Base-by-base conservation (phyloP, 2,797 vertebrate genomes). In the Trematomus bernacchii region DNA sequence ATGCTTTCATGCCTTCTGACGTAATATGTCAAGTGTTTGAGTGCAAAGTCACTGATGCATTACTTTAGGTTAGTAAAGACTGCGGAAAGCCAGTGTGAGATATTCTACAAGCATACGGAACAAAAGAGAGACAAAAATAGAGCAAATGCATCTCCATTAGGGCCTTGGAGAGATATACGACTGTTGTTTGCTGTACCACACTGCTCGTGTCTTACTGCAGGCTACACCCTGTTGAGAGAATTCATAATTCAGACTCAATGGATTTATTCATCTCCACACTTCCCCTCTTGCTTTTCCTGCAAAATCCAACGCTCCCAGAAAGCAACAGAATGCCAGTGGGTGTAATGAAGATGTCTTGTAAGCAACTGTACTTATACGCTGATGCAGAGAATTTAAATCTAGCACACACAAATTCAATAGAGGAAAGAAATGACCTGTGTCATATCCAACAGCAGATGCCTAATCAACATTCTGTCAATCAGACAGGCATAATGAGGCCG, bases 341-440 rank as follows among this genome's bases (percentile, higher is more conserved):
- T 77, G 66, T 86, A 80, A 90, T 63, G 59, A 70, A 58, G 53
- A 59, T 72, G 70, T 82, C 83, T 55, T 69, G 60, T 78, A 75
- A 67, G 82, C 60, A 46, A 50, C 57, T 69, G 46, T 30, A 54
- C 64, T 71, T 61, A 57, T 59, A 57, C 61, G 57, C 67, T 63
- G 52, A 79, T 11, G n/a, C 50, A 6, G 48, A 73, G 23, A 4
- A 65, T 43, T 42, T 10, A 62, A 77, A 62, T 83, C 51, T 30
- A 54, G 66, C 23, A 43, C 63, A 16, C 33, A 47, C n/a, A 42
- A 57, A 65, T 51, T 66, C 60, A 76, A 75, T 19, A 30, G 23
- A 14, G 6, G n/a, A 46, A 44, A 40, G 43, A 30, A 50, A 33
- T 4, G 4, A 42, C 23, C 27, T 66, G 59, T 47, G 27, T 70